phyloP scores from a whole-genome alignment of 92 coral and sea anemone species.

The Ricordea florida region DNA sequence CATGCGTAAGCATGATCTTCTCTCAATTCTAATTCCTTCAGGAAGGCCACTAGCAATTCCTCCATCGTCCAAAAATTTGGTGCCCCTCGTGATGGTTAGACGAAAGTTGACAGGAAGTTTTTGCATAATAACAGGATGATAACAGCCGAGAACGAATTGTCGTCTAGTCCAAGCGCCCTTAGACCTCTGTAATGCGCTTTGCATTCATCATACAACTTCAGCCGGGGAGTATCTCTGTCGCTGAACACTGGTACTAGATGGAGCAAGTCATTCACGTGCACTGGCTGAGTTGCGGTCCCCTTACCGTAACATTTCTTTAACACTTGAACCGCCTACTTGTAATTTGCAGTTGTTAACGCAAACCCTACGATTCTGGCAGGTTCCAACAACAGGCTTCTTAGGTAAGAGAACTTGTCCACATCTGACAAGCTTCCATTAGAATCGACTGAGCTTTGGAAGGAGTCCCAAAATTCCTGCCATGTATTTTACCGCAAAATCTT shows the following conservation, averaged over 20 bases:
- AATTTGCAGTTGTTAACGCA: constrained; percentile 51
- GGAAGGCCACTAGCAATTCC: constrained; percentile 19
- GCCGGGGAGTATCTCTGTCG: constrained; percentile 37
- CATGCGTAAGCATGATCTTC: constrained; percentile 18
- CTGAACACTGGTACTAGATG: constrained; percentile 8
- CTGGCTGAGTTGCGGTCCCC: constrained; percentile 45
- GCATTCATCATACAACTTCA: constrained; percentile 41
- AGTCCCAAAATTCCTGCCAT: constrained; percentile 78
- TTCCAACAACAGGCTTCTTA: constrained; percentile 32
- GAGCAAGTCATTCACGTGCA: constrained; percentile 51
- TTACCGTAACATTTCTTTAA: constrained; percentile 53
- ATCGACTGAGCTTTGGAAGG: constrained; percentile 38
- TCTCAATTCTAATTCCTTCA: constrained; percentile 31
- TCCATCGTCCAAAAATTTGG: constrained; percentile 12
- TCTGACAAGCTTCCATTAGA: constrained; percentile 18
- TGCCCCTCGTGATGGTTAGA: constrained; percentile 53
- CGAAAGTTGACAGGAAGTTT: constrained; percentile 49
- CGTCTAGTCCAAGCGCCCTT: constrained; percentile 51
- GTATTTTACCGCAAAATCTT: constrained; percentile 51
- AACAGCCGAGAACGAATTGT: constrained; percentile 42
- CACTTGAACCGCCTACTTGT: constrained; percentile 33
- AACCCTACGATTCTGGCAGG: constrained; percentile 65
- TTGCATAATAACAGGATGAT: constrained; percentile 55
- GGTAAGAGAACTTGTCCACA: constrained; percentile 51
- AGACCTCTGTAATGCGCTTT: constrained; percentile 45